These are phyloP conservation scores for Australoheros facetus DNA, from an alignment of 2,797 vertebrate species.

Conservation along the genomic window DNA sequence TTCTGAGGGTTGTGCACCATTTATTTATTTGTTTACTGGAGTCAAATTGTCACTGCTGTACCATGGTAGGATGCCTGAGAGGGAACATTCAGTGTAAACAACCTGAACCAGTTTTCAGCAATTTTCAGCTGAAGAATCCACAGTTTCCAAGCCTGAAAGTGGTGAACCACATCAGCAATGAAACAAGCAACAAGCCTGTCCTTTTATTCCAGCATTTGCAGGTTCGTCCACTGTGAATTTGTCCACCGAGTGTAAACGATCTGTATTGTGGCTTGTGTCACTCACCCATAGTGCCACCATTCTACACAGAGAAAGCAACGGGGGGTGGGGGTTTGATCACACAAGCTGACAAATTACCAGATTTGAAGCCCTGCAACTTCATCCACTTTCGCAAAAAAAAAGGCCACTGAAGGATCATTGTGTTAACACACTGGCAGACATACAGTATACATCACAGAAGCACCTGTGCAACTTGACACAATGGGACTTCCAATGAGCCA, in stretches of 20 bases:
- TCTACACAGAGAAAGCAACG: fast-evolving
- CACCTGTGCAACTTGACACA: neutral
- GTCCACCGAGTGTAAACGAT: fast-evolving
- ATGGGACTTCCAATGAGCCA: neutral
- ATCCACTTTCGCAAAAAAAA: neutral
- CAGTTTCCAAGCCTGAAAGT: neutral
- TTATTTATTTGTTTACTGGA: neutral
- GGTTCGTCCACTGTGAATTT: neutral
- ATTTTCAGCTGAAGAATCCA: neutral
- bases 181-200: neutral
- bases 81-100: neutral
- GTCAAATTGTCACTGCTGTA: neutral
- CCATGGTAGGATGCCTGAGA: neutral
- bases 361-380: neutral
- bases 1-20: neutral
- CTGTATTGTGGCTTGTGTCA: neutral
- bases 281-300: neutral
- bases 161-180: neutral
- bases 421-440: neutral
- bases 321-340: neutral
- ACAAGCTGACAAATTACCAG: no score
- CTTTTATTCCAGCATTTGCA: neutral
- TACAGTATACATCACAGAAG: neutral
- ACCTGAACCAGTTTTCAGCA: neutral
- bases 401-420: neutral